Percentiles rank a stretch among this genome's conserved stretches.
Evolutionary conservation across 2,113 vertebrate genomes (phyloP).

Genomic region (Megaceryle maxima): DNA sequence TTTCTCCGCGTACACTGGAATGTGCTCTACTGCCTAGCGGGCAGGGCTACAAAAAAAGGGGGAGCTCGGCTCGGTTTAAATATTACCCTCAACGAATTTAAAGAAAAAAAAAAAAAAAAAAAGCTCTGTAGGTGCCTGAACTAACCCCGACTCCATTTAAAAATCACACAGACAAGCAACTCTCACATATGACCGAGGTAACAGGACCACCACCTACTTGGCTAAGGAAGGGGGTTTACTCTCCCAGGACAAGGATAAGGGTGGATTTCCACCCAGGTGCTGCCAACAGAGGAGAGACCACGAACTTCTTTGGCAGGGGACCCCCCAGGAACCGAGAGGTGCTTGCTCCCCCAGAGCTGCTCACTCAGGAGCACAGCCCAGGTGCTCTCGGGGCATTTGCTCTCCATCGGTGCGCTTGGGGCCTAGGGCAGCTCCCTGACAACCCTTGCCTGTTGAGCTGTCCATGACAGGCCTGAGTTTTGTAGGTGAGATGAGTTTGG

Average conservation of each 20-base stretch:
- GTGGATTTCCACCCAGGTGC: neutral
- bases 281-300: constrained; percentile 46
- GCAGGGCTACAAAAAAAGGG: constrained; percentile 82
- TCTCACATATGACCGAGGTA: constrained; percentile 34
- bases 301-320: constrained; percentile 66
- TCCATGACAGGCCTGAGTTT: neutral
- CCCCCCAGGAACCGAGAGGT: neutral
- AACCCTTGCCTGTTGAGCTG: rapidly evolving
- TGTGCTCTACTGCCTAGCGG: constrained; percentile 85
- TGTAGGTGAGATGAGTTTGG: neutral
- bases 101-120: neutral
- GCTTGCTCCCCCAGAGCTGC: neutral
- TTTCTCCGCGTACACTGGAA: constrained; percentile 86
- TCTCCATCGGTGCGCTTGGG: rapidly evolving
- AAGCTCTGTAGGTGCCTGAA: constrained; percentile 39
- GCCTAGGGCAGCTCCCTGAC: neutral
- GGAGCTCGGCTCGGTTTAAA: constrained; percentile 26
- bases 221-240: constrained; percentile 3
- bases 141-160: constrained; percentile 64
- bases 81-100: constrained; percentile 66
- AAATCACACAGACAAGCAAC: constrained; percentile 77
- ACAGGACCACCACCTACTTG: constrained; percentile 16
- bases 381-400: rapidly evolving
- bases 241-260: neutral
- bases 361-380: rapidly evolving